Base-by-base conservation (phyloP, 2,797 vertebrate species). In the Florisuga fusca region DNA sequence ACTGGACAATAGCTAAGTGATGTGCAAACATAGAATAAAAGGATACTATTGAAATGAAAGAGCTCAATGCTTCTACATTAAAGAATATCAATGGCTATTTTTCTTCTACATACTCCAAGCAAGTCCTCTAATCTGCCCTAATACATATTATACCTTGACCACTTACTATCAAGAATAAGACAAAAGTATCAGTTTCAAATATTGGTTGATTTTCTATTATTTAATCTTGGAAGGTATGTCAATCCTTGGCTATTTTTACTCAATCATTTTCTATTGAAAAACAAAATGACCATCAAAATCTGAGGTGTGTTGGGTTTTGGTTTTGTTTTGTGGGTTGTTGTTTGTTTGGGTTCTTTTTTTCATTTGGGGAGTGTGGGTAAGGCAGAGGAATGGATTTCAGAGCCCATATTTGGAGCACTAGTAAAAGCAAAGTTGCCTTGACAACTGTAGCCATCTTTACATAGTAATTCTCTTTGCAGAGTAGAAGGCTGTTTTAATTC, bases 401-500 rank as follows among this genome's bases (percentile, higher is more conserved):
- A 95, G 69, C 46, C 38, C 29, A 1, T 78, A 69, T 85, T 79
- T 85, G 79, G 45, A 92, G 41, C 62, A 69, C 23, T 71, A 45
- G 62, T 75, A 81, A 94, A 95, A 93, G 89, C 82, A 92, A 97
- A 96, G 92, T 96, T 95, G 83, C 94, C 91, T 83, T 96, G 95
- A 93, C 94, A 95, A 95, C 93, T 94, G 92, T 75, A 94, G 84
- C 90, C 90, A 84, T 92, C 77, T 92, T 94, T 83, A 92, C 84
- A 78, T 14, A 67, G 93, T 67, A 84, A 93, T 90, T 71, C 74
- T 61, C 61, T 84, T 91, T 74, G 71, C 79, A 79, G 57, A 64
- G 61, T 26, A 86, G 36, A 93, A 86, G 21, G 38, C 67, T 91
- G 80, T 4, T 90, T 91, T 88, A 96, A 87, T 90, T 91, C 63